Conservation (phyloP, 2,113 vertebrate species). For the Polypterus bichir region DNA sequence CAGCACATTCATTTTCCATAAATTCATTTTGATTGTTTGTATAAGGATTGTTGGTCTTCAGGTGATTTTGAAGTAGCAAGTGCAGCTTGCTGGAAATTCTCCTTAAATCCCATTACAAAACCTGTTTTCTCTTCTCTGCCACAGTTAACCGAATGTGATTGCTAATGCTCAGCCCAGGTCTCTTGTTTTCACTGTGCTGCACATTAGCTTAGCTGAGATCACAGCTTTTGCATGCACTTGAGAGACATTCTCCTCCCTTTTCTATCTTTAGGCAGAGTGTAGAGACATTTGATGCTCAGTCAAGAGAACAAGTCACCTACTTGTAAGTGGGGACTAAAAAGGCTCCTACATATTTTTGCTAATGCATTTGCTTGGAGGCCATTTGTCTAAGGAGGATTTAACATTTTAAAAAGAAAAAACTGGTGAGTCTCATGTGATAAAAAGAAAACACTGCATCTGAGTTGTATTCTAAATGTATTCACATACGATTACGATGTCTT, state of each 20-base stretch:
- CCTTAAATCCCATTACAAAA: not conserved
- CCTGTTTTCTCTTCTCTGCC: not conserved
- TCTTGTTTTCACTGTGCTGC: not conserved
- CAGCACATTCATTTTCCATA: too few species aligned
- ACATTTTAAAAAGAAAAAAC: not conserved
- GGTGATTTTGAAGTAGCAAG: too few species aligned
- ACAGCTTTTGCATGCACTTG: constrained; percentile 1
- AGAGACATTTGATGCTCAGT: not conserved
- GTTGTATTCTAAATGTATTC: too few species aligned
- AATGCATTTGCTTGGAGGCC: not conserved
- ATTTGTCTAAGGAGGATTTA: not conserved
- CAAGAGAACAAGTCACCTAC: not conserved
- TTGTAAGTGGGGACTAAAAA: not conserved
- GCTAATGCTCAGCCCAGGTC: not conserved
- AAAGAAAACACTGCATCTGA: not conserved
- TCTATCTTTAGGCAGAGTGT: not conserved
- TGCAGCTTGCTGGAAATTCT: too few species aligned
- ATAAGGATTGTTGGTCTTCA: too few species aligned
- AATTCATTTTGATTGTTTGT: too few species aligned
- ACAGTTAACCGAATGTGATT: not conserved
- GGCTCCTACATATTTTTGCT: not conserved
- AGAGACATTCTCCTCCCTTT: not conserved
- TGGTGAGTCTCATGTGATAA: not conserved
- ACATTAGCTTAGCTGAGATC: not conserved
- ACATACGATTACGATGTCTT: too few species aligned